Base-by-base conservation (phyloP, 1,140 invertebrate genomes). In the Nylanderia fulva region DNA sequence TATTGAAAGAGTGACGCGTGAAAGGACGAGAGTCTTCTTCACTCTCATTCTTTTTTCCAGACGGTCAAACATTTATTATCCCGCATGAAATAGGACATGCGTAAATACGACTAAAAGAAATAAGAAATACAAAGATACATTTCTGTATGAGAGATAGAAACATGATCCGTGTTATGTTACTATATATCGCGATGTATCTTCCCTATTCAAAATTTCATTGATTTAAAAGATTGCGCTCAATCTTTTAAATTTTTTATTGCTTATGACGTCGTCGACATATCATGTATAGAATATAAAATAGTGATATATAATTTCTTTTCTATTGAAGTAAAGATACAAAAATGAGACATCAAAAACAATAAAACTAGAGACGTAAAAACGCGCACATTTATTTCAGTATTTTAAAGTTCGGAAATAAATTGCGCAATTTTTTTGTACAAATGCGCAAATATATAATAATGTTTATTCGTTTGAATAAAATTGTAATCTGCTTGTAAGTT, bases 71-170 rank as follows among this genome's bases (percentile, higher is more conserved):
- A 79, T 79, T 66, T 79, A 76, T 48, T 76, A 54, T 56, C 15
- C 75, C 15, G 45, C 8, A n/a, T 48, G n/a, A 74, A 82, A 74
- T 79, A 66, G n/a, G 60, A 79, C 76, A 54, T 68, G n/a, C 13
- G 1, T n/a, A 8, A 29, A 42, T 21, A 42, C 24, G 6, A 71
- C 7, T 42, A 72, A 11, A 74, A 48, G 18, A 27, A 63, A 84
- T n/a, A 71, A 9, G 0, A 72, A 45, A 72, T 58, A 58, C 24
- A 2, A 82, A 13, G 21, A 15, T 56, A 56, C 52, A 56, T 3
- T 7, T 21, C n/a, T 21, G 18, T 56, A 5, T 56, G 7, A n/a
- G 6, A n/a, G 9, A 21, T 56, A 56, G 0, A n/a, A 21, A 15
- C 2, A n/a, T 56, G 24, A 58, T 21, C 9, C 52, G n/a, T 42